phyloP scores from a whole-genome alignment of 1,140 invertebrate species.

The Lerema accius region DNA sequence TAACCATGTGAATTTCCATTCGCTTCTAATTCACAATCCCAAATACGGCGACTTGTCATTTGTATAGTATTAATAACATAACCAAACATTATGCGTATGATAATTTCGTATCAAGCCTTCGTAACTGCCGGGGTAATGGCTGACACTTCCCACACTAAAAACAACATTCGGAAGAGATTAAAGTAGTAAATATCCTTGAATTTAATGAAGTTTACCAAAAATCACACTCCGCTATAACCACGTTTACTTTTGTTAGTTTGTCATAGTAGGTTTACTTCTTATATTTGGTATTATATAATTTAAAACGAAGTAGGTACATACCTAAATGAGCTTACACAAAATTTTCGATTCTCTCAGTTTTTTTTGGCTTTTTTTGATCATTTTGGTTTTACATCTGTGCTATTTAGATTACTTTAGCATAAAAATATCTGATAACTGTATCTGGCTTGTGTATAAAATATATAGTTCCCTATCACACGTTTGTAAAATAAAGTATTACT shows the following conservation, averaged over 20 bases:
- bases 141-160: not conserved
- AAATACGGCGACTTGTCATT: constrained; percentile 11
- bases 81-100: constrained; percentile 16
- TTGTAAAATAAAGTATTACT: too few species aligned
- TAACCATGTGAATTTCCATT: constrained; percentile 11
- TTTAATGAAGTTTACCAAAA: not conserved
- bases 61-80: constrained; percentile 14
- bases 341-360: too few species aligned
- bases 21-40: constrained; percentile 8
- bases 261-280: too few species aligned
- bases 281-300: too few species aligned
- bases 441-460: too few species aligned
- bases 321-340: too few species aligned
- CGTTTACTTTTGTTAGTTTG: not conserved
- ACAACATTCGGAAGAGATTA: not conserved
- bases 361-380: too few species aligned
- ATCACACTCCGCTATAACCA: not conserved
- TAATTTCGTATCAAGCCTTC: constrained; percentile 11
- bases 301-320: too few species aligned
- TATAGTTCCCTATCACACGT: too few species aligned
- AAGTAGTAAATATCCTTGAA: not conserved
- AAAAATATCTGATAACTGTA: too few species aligned
- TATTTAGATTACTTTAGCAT: too few species aligned
- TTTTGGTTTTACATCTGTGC: too few species aligned
- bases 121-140: not conserved